These are phyloP conservation scores for Syngnathus rostellatus DNA, from an alignment of 2,797 vertebrate genomes.

Conservation along the genomic window DNA sequence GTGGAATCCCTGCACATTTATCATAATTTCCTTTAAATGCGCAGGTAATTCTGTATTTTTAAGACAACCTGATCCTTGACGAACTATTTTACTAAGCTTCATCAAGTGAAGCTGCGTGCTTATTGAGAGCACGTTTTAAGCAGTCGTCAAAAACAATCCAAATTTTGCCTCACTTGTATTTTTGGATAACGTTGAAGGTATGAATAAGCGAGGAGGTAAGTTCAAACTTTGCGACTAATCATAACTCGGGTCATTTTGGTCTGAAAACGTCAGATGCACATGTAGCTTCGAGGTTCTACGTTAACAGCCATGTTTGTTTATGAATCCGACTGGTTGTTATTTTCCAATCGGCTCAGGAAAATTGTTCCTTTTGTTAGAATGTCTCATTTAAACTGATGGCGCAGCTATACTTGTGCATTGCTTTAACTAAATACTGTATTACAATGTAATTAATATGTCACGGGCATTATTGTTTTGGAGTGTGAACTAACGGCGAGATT, in stretches of 20 bases:
- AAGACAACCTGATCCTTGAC: neutral
- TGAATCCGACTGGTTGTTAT: neutral
- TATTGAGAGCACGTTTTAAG: neutral
- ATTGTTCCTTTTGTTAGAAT: no score
- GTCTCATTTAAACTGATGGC: no score
- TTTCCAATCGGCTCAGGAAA: neutral
- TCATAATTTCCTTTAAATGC: neutral
- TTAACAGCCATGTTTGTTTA: neutral
- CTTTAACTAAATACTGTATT: neutral
- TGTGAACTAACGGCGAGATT: neutral
- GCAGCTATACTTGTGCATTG: neutral
- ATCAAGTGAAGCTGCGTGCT: neutral
- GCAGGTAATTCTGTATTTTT: neutral
- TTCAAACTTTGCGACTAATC: neutral
- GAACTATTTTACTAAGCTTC: neutral
- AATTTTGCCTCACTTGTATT: neutral
- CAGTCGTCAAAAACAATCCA: neutral
- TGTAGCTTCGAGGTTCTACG: neutral
- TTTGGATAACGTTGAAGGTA: slow-evolving; percentile 14
- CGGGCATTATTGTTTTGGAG: neutral
- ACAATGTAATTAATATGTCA: neutral
- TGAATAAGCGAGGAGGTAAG: slow-evolving; percentile 62
- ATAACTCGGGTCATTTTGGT: neutral
- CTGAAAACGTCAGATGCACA: neutral
- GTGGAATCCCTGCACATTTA: neutral